Percentiles rank a stretch among this genome's conserved stretches.
Conservation (phyloP, 2,113 vertebrate genomes). For the Malurus cyaneus region DNA sequence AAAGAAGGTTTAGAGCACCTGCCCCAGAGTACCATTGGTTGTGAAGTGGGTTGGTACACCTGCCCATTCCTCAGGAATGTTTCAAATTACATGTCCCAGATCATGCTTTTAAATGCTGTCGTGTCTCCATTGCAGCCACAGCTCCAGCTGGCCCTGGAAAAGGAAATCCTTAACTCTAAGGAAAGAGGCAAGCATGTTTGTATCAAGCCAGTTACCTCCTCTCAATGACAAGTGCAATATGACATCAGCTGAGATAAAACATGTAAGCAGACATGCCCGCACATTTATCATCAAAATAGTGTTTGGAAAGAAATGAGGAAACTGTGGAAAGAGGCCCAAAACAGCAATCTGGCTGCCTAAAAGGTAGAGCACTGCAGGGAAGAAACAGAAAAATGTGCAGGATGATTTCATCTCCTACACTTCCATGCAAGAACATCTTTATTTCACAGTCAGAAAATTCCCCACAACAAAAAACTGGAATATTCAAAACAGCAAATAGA, state of each 20-base stretch:
- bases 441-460: not conserved
- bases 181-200: not conserved
- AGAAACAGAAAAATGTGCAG: not conserved
- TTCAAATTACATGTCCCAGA: not conserved
- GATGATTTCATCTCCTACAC: not conserved
- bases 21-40: not conserved
- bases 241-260: not conserved
- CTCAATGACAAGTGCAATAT: not conserved
- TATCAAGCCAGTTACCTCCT: not conserved
- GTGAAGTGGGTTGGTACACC: not conserved
- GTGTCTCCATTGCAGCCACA: not conserved
- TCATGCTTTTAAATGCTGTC: not conserved
- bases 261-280: not conserved
- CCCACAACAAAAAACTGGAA: not conserved
- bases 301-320: not conserved
- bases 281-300: not conserved
- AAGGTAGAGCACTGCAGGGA: not conserved
- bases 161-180: not conserved
- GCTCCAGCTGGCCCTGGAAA: not conserved
- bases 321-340: not conserved
- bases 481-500: not conserved
- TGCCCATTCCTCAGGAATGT: not conserved
- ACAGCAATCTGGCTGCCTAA: not conserved
- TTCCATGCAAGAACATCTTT: not conserved
- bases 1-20: not conserved